Evolutionary conservation across 2,888 invertebrate species (phyloP), one percentile per base, ranked within the genome.

Genomic region (Panopea generosa): DNA sequence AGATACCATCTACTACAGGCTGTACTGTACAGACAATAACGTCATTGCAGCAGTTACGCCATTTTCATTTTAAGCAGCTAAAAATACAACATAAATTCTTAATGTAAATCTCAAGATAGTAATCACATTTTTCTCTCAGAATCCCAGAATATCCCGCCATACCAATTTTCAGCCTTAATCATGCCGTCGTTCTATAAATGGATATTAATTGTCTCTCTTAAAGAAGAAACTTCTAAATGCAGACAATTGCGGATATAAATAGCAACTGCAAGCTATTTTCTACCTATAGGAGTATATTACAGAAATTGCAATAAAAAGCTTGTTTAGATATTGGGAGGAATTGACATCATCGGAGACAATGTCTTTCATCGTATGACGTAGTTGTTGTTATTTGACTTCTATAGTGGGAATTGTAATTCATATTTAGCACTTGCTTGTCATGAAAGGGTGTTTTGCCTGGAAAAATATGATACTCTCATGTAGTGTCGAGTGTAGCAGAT

Each of bases 251-350:
- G 26, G 29, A 63, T 59, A 63, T 63, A 69, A 68, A 59, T 74
- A 59, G 74, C 24, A 50, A 40, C 68, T 45, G 52, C 63, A 53
- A 47, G 62, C 74, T 74, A 74, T 68, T 74, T 74, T 74, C 66
- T 71, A 45, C 56, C 26, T 20, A 52, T 20, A 9, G n/a, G 4
- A 43, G 43, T n/a, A 26, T 53, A 68, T 60, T 60, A 7, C 60
- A 52, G 14, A 27, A 52, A 38, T 26, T 33, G 40, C 33, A 52
- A 61, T 61, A 53, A 55, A 47, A 33, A 33, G 33, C 33, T 33
- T 33, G 33, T 33, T 33, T 33, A 33, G 11, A 7, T 4, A 33
- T 7, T 7, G 33, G n/a, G n/a, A 33, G 6, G 11, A 55, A 43
- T 55, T 53, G 53, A 53, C 53, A 53, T 53, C 53, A 53, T 26